Conservation (phyloP, 2,113 vertebrate genomes). For the Malurus cyaneus region DNA sequence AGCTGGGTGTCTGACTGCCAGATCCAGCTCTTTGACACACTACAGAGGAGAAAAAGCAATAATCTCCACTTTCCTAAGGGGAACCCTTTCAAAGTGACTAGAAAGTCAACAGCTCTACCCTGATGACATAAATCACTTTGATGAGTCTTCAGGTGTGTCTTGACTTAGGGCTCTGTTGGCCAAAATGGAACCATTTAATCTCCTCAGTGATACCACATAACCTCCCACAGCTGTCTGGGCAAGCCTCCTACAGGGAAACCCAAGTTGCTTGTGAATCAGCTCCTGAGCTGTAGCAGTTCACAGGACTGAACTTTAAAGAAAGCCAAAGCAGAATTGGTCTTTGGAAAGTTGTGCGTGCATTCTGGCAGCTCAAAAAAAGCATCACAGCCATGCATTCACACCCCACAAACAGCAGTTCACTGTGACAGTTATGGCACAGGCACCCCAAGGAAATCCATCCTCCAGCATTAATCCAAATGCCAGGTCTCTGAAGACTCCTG, state of each 20-base stretch:
- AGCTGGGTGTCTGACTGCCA: not conserved
- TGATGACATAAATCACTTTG: not conserved
- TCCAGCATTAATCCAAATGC: not conserved
- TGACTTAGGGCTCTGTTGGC: not conserved
- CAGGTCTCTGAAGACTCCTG: not conserved
- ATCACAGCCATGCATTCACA: rapidly evolving
- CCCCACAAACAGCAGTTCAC: not conserved
- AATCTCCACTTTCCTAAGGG: not conserved
- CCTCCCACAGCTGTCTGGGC: not conserved
- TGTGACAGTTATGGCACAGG: not conserved
- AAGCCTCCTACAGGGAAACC: not conserved
- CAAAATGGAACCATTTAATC: not conserved
- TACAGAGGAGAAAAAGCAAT: not conserved
- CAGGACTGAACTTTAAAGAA: not conserved
- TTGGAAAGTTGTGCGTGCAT: not conserved
- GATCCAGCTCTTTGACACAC: not conserved
- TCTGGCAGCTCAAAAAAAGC: not conserved
- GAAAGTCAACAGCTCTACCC: not conserved
- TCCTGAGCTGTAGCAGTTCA: not conserved
- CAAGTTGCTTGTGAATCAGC: not conserved
- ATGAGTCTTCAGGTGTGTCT: not conserved
- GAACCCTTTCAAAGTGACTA: not conserved
- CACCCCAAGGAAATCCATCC: not conserved
- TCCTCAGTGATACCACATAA: not conserved
- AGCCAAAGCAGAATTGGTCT: not conserved